These are phyloP conservation scores for Triplophysa bombifrons DNA, from an alignment of 2,797 vertebrate species.

Conservation along the genomic window DNA sequence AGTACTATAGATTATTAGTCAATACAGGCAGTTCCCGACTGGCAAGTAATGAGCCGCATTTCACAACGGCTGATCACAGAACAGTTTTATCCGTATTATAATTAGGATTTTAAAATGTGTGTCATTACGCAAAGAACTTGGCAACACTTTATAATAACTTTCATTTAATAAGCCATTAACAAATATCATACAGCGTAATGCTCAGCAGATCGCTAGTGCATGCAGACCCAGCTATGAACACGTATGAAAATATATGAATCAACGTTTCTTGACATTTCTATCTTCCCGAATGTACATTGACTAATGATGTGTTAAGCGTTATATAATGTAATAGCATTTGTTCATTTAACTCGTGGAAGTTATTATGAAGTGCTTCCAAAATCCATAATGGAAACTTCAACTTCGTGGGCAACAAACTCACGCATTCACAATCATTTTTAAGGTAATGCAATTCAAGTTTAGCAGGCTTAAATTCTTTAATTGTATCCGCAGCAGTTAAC, in stretches of 20 bases:
- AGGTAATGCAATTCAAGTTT: slow-evolving; percentile 74
- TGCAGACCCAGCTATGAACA: slow-evolving; percentile 56
- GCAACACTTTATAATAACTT: slow-evolving; percentile 35
- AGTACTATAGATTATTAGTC: background rate
- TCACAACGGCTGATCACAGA: background rate
- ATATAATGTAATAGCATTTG: slow-evolving; percentile 1
- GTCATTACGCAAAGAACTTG: slow-evolving; percentile 34
- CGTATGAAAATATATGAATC: slow-evolving; percentile 23
- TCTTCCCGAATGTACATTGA: background rate
- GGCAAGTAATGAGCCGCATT: background rate
- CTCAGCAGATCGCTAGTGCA: slow-evolving; percentile 44
- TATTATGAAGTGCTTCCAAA: slow-evolving; percentile 51
- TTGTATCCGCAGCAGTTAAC: slow-evolving; percentile 77
- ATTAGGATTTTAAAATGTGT: slow-evolving; percentile 35
- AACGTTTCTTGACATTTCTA: slow-evolving; percentile 4
- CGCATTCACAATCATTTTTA: slow-evolving; percentile 72
- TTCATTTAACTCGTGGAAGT: background rate
- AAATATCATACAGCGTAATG: slow-evolving; percentile 11
- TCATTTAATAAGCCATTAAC: slow-evolving; percentile 44
- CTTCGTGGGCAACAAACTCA: slow-evolving; percentile 66
- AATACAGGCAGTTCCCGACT: background rate
- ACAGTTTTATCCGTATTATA: slow-evolving; percentile 10
- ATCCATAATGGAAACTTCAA: slow-evolving; percentile 62
- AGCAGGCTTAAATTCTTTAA: slow-evolving; percentile 72
- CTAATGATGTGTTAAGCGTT: slow-evolving; percentile 21